Evolutionary conservation across 2,888 invertebrate genomes (phyloP).

Genomic region (Pandemis heparana): DNA sequence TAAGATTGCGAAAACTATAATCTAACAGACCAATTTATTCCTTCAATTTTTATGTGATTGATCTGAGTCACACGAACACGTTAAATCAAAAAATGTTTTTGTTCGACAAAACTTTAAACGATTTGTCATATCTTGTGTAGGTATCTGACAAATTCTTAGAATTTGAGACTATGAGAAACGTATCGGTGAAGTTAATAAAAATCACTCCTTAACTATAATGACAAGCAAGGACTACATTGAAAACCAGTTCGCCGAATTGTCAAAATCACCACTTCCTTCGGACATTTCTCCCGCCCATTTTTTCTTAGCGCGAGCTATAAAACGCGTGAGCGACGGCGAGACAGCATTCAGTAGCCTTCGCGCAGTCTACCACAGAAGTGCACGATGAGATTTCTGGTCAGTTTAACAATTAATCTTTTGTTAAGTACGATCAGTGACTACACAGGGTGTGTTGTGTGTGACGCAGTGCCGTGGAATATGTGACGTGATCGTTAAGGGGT

Average conservation of each 20-base stretch:
- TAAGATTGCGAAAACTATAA: background rate
- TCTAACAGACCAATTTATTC: background rate
- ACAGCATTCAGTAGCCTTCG: constrained; percentile 84
- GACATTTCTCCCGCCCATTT: constrained; percentile 55
- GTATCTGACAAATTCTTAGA: background rate
- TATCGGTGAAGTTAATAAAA: background rate
- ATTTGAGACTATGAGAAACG: background rate
- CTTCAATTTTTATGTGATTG: background rate
- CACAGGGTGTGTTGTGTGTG: background rate
- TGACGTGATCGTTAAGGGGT: background rate
- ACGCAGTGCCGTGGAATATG: background rate
- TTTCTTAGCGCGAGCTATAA: constrained; percentile 72
- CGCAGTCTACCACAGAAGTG: constrained; percentile 84
- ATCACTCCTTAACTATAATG: background rate
- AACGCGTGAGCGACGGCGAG: constrained; percentile 71
- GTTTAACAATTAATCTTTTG: constrained; percentile 51
- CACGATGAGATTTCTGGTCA: constrained; percentile 84
- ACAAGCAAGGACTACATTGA: constrained; percentile 18
- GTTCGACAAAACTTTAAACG: background rate
- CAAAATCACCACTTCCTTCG: constrained; percentile 54
- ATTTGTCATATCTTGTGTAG: background rate
- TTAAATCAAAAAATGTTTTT: background rate
- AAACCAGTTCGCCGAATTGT: constrained; percentile 46
- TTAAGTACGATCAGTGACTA: background rate
- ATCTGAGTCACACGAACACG: background rate